Conservation (phyloP, 2,888 invertebrate species). For the Adelphocoris suturalis region DNA sequence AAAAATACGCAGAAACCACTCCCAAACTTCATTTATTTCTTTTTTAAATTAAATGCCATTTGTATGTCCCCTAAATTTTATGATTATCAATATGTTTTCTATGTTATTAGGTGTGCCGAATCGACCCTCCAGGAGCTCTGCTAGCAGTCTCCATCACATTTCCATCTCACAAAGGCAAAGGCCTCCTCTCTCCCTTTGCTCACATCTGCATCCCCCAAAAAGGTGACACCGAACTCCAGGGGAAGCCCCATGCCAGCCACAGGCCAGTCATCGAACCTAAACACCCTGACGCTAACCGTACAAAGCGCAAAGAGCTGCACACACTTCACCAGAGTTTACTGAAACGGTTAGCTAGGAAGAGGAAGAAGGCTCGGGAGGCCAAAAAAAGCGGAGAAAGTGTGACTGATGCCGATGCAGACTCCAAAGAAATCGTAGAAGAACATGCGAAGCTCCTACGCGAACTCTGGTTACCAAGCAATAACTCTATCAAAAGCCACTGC, state of each 20-base stretch:
- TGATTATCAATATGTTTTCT: not conserved
- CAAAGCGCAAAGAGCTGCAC: conserved; percentile 81
- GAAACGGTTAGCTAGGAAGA: conserved; percentile 82
- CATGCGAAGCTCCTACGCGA: conserved; percentile 84
- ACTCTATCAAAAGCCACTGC: conserved; percentile 83
- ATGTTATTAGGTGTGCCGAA: conserved; percentile 59
- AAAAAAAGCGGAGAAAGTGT: conserved; percentile 44
- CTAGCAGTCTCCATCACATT: conserved; percentile 85
- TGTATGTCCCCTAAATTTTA: no score
- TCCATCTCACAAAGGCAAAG: conserved; percentile 80
- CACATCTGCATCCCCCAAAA: conserved; percentile 86
- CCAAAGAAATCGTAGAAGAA: conserved; percentile 79
- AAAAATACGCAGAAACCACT: no score
- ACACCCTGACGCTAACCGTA: conserved; percentile 83
- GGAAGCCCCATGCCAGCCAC: conserved; percentile 78
- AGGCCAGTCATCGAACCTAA: conserved; percentile 83
- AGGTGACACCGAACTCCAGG: conserved; percentile 77
- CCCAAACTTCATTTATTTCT: no score
- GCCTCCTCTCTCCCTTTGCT: conserved; percentile 85
- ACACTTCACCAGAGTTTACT: conserved; percentile 82
- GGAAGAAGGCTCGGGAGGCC: conserved; percentile 78
- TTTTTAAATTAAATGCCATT: no score
- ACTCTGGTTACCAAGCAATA: conserved; percentile 84
- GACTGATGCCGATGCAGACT: conserved; percentile 57
- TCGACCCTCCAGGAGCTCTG: conserved; percentile 79